Evolutionary conservation across 2,888 invertebrate genomes (phyloP).

Genomic region (Chromoteleia sp.): DNA sequence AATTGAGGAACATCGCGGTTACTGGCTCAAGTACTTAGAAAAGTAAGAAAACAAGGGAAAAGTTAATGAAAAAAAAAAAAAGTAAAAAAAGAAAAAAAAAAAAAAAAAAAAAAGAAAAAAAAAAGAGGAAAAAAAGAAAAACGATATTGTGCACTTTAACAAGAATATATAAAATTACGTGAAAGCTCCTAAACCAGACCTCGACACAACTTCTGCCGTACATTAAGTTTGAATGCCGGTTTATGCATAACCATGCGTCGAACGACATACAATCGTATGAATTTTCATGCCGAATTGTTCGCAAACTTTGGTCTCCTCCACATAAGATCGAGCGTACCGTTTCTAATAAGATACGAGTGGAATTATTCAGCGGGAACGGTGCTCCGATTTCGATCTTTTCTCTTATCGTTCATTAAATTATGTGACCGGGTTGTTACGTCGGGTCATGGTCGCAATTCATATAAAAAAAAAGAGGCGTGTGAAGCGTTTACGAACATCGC

Average conservation of each 20-base stretch:
- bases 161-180: too few species aligned
- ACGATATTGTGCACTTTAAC: too few species aligned
- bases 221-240: too few species aligned
- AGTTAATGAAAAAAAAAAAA: not conserved
- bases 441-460: slow-evolving; percentile 37
- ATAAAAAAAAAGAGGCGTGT: slow-evolving; percentile 18
- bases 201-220: too few species aligned
- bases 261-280: too few species aligned
- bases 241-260: too few species aligned
- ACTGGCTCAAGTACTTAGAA: slow-evolving; percentile 62
- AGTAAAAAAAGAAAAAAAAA: not conserved
- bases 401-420: slow-evolving; percentile 24
- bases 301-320: not conserved
- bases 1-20: slow-evolving; percentile 44
- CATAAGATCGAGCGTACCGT: slow-evolving; percentile 11
- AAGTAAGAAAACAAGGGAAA: slow-evolving; percentile 8
- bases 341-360: slow-evolving; percentile 17
- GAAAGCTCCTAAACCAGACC: too few species aligned
- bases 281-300: not conserved
- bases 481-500: slow-evolving; percentile 2
- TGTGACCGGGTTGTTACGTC: slow-evolving; percentile 44
- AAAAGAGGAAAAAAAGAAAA: slow-evolving; percentile 6
- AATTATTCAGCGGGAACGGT: slow-evolving; percentile 28
- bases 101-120: not conserved
- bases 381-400: slow-evolving; percentile 23